Conservation (phyloP, 2,113 vertebrate species). For the Sinocyclocheilus rhinocerous region DNA sequence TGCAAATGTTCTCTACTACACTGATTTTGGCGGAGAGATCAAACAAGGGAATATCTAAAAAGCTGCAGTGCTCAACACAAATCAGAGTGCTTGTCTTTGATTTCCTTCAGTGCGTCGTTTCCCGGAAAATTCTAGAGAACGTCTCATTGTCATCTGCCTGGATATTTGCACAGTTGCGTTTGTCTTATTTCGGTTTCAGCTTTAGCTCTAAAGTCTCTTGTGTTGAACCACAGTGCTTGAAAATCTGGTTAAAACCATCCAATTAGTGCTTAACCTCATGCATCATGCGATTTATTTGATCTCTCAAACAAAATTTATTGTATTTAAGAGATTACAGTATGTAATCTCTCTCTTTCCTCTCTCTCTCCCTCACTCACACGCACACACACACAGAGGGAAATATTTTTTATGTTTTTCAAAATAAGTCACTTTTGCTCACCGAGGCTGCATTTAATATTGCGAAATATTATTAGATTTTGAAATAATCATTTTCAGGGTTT, state of each 20-base stretch:
- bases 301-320: not conserved
- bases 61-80: conserved; percentile 36
- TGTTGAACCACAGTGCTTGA: not conserved
- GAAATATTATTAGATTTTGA: not conserved
- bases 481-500: not conserved
- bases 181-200: not conserved
- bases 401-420: too few relatives aligned
- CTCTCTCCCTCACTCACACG: not conserved
- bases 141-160: conserved; percentile 10
- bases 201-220: not conserved
- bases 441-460: not conserved
- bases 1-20: conserved; percentile 43
- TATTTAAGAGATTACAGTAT: not conserved
- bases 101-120: conserved; percentile 20
- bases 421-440: not conserved
- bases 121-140: not conserved
- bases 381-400: not conserved
- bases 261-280: not conserved
- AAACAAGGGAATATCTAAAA: conserved; percentile 45
- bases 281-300: conserved; percentile 7
- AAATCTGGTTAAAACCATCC: conserved; percentile 5
- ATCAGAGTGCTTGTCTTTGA: conserved; percentile 8
- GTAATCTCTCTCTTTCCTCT: not conserved
- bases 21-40: conserved; percentile 48
- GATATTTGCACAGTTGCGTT: not conserved